These are phyloP conservation scores for Holothuria glaberrima DNA, from an alignment of 35 echinoderm and acorn worm genomes.

Conservation along the genomic window DNA sequence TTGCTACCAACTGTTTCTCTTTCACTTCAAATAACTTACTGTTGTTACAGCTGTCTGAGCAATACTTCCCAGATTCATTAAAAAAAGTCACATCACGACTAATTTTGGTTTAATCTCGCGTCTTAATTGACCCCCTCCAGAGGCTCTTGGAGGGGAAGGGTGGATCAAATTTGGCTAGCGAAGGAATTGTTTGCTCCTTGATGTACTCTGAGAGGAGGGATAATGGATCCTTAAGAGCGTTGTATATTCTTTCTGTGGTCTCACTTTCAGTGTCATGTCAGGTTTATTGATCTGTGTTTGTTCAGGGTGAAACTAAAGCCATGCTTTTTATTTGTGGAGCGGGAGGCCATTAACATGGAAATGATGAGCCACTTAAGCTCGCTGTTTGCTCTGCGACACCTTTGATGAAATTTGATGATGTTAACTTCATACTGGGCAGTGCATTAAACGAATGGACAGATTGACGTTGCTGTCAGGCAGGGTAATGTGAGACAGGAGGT, in stretches of 20 bases:
- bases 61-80: constrained; percentile 3
- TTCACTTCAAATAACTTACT: constrained; percentile 20
- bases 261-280: constrained; percentile 54
- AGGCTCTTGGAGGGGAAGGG: constrained; percentile 4
- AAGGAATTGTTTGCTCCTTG: constrained; percentile 45
- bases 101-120: constrained; percentile 47
- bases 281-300: constrained; percentile 51
- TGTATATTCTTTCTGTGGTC: constrained; percentile 40
- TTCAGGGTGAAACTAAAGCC: constrained; percentile 52
- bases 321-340: constrained; percentile 42
- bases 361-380: constrained; percentile 40
- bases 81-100: constrained; percentile 36
- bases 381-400: constrained; percentile 49
- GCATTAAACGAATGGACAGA: constrained; percentile 36
- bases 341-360: constrained; percentile 45
- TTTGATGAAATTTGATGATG: constrained; percentile 53
- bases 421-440: constrained; percentile 23
- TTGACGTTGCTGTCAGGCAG: constrained; percentile 35
- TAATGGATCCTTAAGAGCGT: constrained; percentile 51
- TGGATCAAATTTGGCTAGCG: constrained; percentile 42
- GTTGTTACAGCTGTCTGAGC: constrained; percentile 35
- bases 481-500: not conserved
- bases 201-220: constrained; percentile 40
- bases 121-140: constrained; percentile 44
- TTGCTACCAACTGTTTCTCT: constrained; percentile 5